Evolutionary conservation across 2,113 vertebrate genomes (phyloP).

Genomic region (Erythrolamprus reginae): DNA sequence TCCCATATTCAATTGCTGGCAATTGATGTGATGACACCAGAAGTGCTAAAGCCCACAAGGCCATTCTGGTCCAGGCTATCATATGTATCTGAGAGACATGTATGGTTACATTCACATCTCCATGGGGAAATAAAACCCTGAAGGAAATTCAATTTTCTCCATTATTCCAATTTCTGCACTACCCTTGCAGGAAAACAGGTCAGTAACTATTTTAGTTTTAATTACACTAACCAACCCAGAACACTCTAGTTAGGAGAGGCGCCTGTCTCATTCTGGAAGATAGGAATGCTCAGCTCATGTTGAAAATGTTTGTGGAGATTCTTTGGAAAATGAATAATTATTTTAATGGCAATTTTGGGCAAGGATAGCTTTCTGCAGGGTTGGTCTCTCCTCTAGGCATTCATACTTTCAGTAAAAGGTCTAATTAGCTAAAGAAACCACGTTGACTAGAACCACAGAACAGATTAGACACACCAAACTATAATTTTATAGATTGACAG

Average conservation of each 20-base stretch:
- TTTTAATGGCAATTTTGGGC: neutral
- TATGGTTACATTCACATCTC: neutral
- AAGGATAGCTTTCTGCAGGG: neutral
- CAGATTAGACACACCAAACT: neutral
- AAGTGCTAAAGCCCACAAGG: neutral
- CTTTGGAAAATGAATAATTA: neutral
- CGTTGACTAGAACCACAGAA: neutral
- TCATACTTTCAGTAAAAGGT: neutral
- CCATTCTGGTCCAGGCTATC: neutral
- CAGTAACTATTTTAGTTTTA: neutral
- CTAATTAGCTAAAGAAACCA: neutral
- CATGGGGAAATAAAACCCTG: neutral
- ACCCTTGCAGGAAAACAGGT: neutral
- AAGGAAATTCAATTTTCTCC: neutral
- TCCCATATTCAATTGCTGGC: neutral
- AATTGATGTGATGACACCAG: neutral
- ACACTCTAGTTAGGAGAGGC: neutral
- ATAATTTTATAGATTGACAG: neutral
- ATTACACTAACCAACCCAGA: neutral
- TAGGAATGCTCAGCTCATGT: neutral
- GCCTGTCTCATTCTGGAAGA: neutral
- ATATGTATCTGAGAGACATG: neutral
- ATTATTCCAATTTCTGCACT: neutral
- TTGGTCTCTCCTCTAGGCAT: neutral
- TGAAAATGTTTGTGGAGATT: neutral